phyloP scores from a whole-genome alignment of 35 echinoderm and acorn worm genomes.

The Lytechinus variegatus region DNA sequence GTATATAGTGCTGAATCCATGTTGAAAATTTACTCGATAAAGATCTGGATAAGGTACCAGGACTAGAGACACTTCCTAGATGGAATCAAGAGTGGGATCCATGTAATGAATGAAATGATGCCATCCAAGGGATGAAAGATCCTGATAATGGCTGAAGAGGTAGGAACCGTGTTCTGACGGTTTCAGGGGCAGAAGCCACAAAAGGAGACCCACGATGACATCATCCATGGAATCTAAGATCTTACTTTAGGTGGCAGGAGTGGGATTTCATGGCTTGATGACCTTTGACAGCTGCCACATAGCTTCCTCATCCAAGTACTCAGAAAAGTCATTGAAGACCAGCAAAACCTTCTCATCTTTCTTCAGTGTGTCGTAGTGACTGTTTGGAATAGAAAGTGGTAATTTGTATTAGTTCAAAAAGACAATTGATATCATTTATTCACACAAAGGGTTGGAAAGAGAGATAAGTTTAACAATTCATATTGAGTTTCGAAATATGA shows the following conservation, averaged over 20 bases:
- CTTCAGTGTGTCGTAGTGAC: conserved; percentile 81
- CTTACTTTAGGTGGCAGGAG: neutral
- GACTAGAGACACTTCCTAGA: neutral
- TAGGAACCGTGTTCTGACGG: neutral
- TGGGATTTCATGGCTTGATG: conserved; percentile 74
- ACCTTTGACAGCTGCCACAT: conserved; percentile 97
- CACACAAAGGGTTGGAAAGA: too few relatives aligned
- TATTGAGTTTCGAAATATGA: too few relatives aligned
- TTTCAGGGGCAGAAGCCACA: too few relatives aligned
- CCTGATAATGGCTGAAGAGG: neutral
- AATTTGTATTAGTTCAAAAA: neutral
- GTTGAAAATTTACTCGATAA: neutral
- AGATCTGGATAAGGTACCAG: neutral
- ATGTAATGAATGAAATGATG: neutral
- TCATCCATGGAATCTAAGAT: too few relatives aligned
- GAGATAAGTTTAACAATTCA: too few relatives aligned
- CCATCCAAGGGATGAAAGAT: neutral
- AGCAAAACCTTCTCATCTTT: conserved; percentile 66
- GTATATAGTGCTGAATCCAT: neutral
- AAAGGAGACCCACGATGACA: neutral
- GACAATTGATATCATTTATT: too few relatives aligned
- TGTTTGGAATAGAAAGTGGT: conserved; percentile 10
- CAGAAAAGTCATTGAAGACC: conserved; percentile 91
- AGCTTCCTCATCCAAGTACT: conserved; percentile 89
- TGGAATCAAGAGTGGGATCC: neutral